Evolutionary conservation across 2,888 invertebrate species (phyloP).

Genomic region (Oconnorella tubifera): DNA sequence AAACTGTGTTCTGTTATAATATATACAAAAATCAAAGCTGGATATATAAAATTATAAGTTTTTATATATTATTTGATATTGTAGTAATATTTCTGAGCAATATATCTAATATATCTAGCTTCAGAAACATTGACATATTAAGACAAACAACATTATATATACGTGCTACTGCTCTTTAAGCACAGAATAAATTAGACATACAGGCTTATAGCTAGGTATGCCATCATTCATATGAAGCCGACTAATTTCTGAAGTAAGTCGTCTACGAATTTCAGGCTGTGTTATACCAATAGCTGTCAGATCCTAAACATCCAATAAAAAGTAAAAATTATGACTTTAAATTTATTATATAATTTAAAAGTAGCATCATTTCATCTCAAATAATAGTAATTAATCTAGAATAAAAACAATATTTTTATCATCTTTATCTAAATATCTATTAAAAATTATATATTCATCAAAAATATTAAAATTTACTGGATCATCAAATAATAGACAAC

Average conservation of each 20-base stretch:
- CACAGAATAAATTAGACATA: constrained; percentile 33
- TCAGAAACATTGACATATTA: too few relatives aligned
- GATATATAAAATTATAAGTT: neutral
- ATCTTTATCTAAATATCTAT: too few relatives aligned
- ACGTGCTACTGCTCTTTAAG: too few relatives aligned
- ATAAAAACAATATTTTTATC: too few relatives aligned
- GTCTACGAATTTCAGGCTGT: constrained; percentile 93
- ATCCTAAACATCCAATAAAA: constrained; percentile 55
- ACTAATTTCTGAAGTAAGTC: constrained; percentile 92
- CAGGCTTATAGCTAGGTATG: constrained; percentile 69
- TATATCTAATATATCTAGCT: too few relatives aligned
- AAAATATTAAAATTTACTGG: neutral
- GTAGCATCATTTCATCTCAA: too few relatives aligned
- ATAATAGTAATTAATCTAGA: too few relatives aligned
- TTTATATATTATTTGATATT: neutral
- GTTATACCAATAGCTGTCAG: constrained; percentile 75
- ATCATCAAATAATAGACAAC: neutral
- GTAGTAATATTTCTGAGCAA: too few relatives aligned
- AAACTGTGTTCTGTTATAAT: constrained; percentile 72
- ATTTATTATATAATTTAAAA: too few relatives aligned
- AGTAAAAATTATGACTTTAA: neutral
- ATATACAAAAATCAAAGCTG: neutral
- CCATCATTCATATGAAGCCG: constrained; percentile 90
- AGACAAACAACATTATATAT: too few relatives aligned
- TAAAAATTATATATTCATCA: too few relatives aligned